A percentile compares a stretch with the other conserved stretches of the same genome.
These are phyloP conservation scores for Charina bottae DNA, from an alignment of 2,113 vertebrate genomes.

Conservation along the genomic window DNA sequence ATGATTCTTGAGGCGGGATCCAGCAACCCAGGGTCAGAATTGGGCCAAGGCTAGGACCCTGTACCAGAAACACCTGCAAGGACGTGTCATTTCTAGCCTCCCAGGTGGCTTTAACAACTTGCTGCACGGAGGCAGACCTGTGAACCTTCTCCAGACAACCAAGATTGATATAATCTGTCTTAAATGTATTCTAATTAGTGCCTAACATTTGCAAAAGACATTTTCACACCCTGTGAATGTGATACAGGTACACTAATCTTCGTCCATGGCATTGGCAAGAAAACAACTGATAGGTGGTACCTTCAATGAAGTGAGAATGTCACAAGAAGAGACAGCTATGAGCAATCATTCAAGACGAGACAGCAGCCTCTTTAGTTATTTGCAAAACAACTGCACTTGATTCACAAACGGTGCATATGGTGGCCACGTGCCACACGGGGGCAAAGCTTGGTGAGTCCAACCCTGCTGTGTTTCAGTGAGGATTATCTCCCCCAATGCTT, in stretches of 20 bases:
- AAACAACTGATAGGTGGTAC: conserved; percentile 40
- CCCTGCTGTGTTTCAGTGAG: too few relatives aligned
- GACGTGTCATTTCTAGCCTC: rapidly evolving
- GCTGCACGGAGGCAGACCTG: rapidly evolving
- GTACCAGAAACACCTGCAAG: rapidly evolving
- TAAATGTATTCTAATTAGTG: conserved; percentile 52
- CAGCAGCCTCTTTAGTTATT: conserved; percentile 39
- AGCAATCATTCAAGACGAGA: conserved; percentile 45
- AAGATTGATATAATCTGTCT: conserved; percentile 31
- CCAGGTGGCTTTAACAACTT: background rate
- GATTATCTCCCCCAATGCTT: too few relatives aligned
- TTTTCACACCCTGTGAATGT: conserved; percentile 56
- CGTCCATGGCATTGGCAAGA: conserved; percentile 48
- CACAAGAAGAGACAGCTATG: conserved; percentile 43
- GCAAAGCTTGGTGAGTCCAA: too few relatives aligned
- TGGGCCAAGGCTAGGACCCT: background rate
- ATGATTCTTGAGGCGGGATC: too few relatives aligned
- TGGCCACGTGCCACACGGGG: too few relatives aligned
- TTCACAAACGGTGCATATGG: background rate
- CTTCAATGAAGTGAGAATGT: conserved; percentile 34
- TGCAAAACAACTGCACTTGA: conserved; percentile 4
- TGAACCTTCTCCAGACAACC: conserved; percentile 10
- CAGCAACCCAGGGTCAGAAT: background rate
- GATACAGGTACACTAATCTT: conserved; percentile 61
- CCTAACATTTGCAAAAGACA: conserved; percentile 58